Evolutionary conservation across 2,113 vertebrate genomes (phyloP).

Genomic region (Sus scrofa): DNA sequence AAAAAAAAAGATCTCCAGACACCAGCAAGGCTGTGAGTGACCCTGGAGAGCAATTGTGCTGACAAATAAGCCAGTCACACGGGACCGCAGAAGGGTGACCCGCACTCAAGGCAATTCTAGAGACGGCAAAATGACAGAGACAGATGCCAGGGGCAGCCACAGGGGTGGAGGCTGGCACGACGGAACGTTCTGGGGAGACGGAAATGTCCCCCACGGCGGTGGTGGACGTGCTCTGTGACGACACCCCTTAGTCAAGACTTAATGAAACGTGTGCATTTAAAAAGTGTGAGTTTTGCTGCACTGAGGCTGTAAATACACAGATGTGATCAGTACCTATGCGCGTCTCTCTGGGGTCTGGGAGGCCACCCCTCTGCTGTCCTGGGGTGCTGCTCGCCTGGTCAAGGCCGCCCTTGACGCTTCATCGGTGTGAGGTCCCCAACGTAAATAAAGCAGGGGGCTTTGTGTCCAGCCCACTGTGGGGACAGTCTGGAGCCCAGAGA

Average conservation of each 20-base stretch:
- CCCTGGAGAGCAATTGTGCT: rapidly evolving
- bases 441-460: rapidly evolving
- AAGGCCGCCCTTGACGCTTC: not conserved
- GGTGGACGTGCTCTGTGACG: not conserved
- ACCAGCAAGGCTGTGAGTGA: rapidly evolving
- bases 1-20: rapidly evolving
- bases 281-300: rapidly evolving
- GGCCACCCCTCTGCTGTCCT: rapidly evolving
- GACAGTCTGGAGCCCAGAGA: not conserved
- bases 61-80: rapidly evolving
- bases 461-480: not conserved
- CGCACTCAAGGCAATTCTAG: not conserved
- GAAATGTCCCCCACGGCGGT: no score
- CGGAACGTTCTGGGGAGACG: rapidly evolving
- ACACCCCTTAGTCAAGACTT: no score
- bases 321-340: rapidly evolving
- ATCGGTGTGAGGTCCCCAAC: no score
- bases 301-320: rapidly evolving
- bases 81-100: rapidly evolving
- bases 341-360: not conserved
- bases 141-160: rapidly evolving
- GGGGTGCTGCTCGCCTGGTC: no score
- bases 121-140: not conserved
- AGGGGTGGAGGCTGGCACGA: rapidly evolving
- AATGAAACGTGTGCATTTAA: not conserved